Evolutionary conservation across 2,113 vertebrate species (phyloP), one percentile per base, ranked within the genome.

Genomic region (Abramis brama): DNA sequence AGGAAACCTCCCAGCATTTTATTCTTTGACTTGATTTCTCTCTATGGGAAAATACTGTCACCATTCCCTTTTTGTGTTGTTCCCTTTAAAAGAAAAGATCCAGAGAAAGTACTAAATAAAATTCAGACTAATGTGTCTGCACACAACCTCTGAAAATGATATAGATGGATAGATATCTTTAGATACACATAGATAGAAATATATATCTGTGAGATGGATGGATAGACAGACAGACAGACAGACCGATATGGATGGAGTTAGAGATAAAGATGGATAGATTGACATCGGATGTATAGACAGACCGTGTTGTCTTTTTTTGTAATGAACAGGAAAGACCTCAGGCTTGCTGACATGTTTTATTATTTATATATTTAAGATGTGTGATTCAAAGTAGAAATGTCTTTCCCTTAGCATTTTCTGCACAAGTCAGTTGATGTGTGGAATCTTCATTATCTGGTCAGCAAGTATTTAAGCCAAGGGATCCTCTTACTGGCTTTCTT

Each of bases 11-110:
- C 60, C 68, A 27, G 33, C 33, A 66, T 83, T 70, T 86, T 77
- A 30, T 76, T 73, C 81, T 83, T 62, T 74, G 66, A 81, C 79
- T 66, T 87, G n/a, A 64, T 81, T 84, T 59, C 52, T 86, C 25
- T 57, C 50, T 83, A 70, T 43, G 47, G 66, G 76, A 86, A 75
- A 83, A 75, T 60, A 74, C n/a, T 33, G 33, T 36, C 66, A 76
- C 74, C 86, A 80, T 86, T 84, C 85, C 75, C 75, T 78, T n/a
- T 73, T 45, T n/a, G 59, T 45, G 73, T 50, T 25, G 79, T 45
- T 77, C 71, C 79, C 79, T 81, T 75, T 76, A 60, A 82, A 83
- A 52, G 33, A 76, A 79, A 64, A 71, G 50, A 59, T 47, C 30
- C 43, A 86, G 79, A 81, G 27, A 73, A 73, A 30, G 45, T 52